Evolutionary conservation across 2,888 invertebrate species (phyloP).

Genomic region (Phengaris alcon): DNA sequence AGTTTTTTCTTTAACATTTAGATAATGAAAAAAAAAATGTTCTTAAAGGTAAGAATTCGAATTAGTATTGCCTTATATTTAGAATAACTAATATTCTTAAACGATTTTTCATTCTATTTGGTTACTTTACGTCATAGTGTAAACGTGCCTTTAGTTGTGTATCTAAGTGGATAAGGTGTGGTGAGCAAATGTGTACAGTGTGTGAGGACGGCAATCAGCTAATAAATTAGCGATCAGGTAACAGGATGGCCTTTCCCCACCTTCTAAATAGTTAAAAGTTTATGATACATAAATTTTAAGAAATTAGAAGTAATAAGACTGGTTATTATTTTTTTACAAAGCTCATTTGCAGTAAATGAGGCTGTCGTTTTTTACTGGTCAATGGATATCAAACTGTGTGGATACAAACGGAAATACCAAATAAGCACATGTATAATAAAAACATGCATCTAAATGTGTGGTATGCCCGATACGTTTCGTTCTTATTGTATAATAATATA

Average conservation of each 20-base stretch:
- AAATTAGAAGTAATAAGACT: too few species aligned
- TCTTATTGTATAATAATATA: too few species aligned
- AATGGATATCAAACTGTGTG: neutral
- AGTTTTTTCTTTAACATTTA: neutral
- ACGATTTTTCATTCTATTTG: neutral
- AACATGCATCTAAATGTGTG: too few species aligned
- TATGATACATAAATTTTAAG: too few species aligned
- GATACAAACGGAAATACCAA: slow-evolving; percentile 1
- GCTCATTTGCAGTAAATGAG: too few species aligned
- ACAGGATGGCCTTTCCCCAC: slow-evolving; percentile 41
- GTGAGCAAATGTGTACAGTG: slow-evolving; percentile 29
- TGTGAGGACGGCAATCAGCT: slow-evolving; percentile 46
- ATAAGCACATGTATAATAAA: slow-evolving; percentile 37
- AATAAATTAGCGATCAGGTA: slow-evolving; percentile 30
- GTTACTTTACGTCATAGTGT: neutral
- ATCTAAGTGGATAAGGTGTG: slow-evolving; percentile 30
- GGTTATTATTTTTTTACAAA: too few species aligned
- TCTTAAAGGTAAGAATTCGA: neutral
- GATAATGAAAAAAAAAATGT: neutral
- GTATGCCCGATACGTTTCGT: slow-evolving; percentile 6
- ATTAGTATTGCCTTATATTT: too few species aligned
- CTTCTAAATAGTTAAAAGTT: neutral
- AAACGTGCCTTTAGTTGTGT: neutral
- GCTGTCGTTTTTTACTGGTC: too few species aligned
- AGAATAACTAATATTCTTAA: neutral